phyloP scores from a whole-genome alignment of 2,888 invertebrate genomes.

The Troilus luridus region DNA sequence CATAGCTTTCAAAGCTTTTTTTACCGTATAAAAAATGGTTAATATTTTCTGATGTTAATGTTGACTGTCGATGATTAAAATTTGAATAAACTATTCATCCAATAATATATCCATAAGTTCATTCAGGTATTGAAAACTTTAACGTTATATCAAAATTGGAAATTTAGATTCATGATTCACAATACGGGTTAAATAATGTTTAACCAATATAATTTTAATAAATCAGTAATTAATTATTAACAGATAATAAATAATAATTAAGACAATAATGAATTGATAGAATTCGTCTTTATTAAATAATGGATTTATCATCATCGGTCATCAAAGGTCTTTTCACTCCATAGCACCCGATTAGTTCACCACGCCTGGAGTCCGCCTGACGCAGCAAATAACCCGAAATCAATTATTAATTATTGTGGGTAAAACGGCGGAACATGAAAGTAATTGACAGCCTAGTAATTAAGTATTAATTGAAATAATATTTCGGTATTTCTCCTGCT shows the following conservation, averaged over 20 bases:
- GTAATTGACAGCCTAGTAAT: not conserved
- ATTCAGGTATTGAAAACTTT: not conserved
- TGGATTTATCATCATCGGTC: not conserved
- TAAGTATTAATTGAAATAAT: constrained; percentile 8
- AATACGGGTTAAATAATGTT: not conserved
- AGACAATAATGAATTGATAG: not conserved
- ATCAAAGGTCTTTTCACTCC: not conserved
- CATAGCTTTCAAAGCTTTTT: too few species aligned
- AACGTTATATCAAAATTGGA: not conserved
- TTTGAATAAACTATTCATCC: not conserved
- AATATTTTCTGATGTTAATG: not conserved
- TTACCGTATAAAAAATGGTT: too few species aligned
- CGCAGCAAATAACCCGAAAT: not conserved
- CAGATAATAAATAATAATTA: too few species aligned
- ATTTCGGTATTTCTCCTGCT: constrained; percentile 22
- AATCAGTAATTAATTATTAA: too few species aligned
- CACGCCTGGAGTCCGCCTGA: not conserved
- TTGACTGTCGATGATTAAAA: not conserved
- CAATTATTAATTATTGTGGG: not conserved
- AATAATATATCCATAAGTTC: not conserved
- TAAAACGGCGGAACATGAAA: not conserved
- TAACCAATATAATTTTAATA: not conserved
- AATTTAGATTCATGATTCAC: not conserved
- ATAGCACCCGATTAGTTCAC: not conserved
- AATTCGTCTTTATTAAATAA: not conserved